phyloP scores from a whole-genome alignment of 2,113 vertebrate species.

The Chauna torquata region DNA sequence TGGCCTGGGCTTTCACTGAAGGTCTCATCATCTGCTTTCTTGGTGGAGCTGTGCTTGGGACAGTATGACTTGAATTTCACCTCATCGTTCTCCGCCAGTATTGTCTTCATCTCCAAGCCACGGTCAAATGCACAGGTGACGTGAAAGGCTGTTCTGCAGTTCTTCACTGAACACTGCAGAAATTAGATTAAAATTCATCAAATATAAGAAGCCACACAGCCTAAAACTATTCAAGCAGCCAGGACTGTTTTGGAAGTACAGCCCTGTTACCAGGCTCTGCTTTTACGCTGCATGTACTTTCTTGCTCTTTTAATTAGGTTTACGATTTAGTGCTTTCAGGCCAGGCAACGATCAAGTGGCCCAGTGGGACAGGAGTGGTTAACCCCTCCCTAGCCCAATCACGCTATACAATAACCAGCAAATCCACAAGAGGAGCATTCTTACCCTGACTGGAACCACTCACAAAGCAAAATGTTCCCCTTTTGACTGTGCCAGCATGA shows the following conservation, averaged over 20 bases:
- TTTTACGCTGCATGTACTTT: background rate
- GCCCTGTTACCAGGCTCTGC: accelerated
- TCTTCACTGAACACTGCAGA: slow-evolving; percentile 92
- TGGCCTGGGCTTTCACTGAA: slow-evolving; percentile 58
- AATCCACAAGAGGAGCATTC: background rate
- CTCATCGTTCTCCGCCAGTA: slow-evolving; percentile 91
- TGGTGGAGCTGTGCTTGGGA: slow-evolving; percentile 86
- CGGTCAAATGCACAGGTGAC: slow-evolving; percentile 93
- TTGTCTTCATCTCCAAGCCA: slow-evolving; percentile 93
- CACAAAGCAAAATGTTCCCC: background rate
- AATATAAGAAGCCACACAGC: background rate
- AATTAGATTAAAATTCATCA: background rate
- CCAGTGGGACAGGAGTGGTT: background rate
- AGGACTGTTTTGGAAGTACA: background rate
- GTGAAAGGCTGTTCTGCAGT: slow-evolving; percentile 94
- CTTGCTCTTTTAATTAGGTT: background rate
- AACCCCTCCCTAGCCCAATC: background rate
- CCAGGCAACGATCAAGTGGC: background rate
- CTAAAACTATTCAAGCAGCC: accelerated
- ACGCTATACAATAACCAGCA: background rate
- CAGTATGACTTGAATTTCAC: slow-evolving; percentile 98
- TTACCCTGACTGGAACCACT: background rate
- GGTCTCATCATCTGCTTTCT: slow-evolving; percentile 57
- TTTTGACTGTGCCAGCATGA: background rate
- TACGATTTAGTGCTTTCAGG: background rate